phyloP scores from a whole-genome alignment of 2,888 invertebrate genomes.

The Oxyteleia sp. region DNA sequence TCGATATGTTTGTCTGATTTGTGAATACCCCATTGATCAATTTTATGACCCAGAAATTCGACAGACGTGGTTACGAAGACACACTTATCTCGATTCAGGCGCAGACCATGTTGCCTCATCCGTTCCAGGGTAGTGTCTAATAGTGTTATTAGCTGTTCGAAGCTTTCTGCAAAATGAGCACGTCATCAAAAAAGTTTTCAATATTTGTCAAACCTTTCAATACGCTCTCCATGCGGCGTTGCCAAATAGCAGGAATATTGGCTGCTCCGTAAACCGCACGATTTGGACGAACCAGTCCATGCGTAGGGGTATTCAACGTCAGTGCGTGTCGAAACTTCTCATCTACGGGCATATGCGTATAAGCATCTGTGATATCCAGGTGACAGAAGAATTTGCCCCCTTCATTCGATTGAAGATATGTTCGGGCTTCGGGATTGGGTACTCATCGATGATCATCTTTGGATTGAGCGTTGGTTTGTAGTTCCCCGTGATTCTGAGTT shows the following conservation, averaged over 20 bases:
- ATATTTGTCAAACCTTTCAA: conserved; percentile 23
- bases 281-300: conserved; percentile 39
- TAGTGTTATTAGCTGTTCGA: conserved; percentile 13
- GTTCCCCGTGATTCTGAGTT: conserved; percentile 21
- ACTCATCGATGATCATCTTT: conserved; percentile 51
- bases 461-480: conserved; percentile 1
- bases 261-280: conserved; percentile 11
- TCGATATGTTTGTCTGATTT: conserved; percentile 38
- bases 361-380: conserved; percentile 16
- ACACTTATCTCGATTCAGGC: conserved; percentile 29
- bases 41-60: conserved; percentile 26
- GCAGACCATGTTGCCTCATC: conserved; percentile 19
- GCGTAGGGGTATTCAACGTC: conserved; percentile 49
- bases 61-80: conserved; percentile 4
- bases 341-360: conserved; percentile 34
- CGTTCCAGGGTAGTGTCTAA: conserved; percentile 16
- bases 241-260: neutral
- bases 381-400: conserved; percentile 15
- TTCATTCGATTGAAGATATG: conserved; percentile 35
- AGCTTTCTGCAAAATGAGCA: conserved; percentile 8
- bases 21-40: conserved; percentile 19
- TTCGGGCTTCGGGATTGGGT: conserved; percentile 35
- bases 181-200: conserved; percentile 33
- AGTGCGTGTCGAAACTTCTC: conserved; percentile 30
- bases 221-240: conserved; percentile 36